Conservation (phyloP, 2,888 invertebrate genomes). For the Cerastoderma edule region DNA sequence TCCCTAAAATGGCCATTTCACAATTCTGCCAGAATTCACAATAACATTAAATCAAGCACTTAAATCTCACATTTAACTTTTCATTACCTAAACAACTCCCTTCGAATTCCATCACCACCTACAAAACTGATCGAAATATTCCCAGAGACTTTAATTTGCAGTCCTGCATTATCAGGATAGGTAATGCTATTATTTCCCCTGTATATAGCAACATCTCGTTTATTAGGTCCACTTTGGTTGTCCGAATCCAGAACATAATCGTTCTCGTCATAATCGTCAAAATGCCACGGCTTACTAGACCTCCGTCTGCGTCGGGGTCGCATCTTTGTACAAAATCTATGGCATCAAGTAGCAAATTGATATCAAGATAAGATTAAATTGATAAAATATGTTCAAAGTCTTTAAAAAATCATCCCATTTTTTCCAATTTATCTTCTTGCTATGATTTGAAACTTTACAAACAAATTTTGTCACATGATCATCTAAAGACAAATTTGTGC, state of each 20-base stretch:
- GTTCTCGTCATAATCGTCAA: slow-evolving; percentile 60
- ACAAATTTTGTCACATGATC: too few species aligned
- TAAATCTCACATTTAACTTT: too few species aligned
- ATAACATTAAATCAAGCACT: too few species aligned
- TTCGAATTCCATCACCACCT: slow-evolving; percentile 46
- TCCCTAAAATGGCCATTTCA: too few species aligned
- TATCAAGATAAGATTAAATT: too few species aligned
- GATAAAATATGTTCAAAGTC: too few species aligned
- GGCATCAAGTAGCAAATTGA: too few species aligned
- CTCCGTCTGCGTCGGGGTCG: slow-evolving; percentile 41
- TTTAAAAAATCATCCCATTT: neutral
- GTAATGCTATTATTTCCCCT: slow-evolving; percentile 29
- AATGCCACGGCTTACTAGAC: slow-evolving; percentile 54
- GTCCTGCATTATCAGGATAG: slow-evolving; percentile 51
- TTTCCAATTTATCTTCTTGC: too few species aligned
- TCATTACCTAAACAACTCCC: slow-evolving; percentile 57
- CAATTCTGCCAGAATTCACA: too few species aligned
- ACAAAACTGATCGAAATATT: slow-evolving; percentile 59
- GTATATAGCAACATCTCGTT: slow-evolving; percentile 28
- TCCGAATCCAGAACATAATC: slow-evolving; percentile 54
- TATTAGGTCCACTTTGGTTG: slow-evolving; percentile 30
- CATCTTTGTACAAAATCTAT: slow-evolving; percentile 40
- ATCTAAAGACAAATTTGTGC: too few species aligned
- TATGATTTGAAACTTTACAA: too few species aligned
- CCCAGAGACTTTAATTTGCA: slow-evolving; percentile 56